Evolutionary conservation across 2,888 invertebrate genomes (phyloP).

Genomic region (Schizaphis graminum): DNA sequence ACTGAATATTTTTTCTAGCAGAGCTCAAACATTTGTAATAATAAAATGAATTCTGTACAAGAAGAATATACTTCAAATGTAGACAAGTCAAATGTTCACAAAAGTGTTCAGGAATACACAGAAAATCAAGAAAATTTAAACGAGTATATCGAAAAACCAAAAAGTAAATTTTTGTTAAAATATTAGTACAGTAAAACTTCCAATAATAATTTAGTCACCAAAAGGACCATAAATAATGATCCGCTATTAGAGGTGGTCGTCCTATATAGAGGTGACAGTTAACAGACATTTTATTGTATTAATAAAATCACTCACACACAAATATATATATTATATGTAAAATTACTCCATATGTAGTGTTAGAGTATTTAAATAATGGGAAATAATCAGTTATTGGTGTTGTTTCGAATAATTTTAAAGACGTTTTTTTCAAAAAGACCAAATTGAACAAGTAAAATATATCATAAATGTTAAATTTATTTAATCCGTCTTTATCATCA

Average conservation of each 20-base stretch:
- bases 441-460: neutral
- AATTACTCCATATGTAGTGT: neutral
- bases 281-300: no score
- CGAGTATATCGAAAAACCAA: neutral
- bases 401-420: neutral
- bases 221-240: no score
- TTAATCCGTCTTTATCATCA: no score
- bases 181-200: neutral
- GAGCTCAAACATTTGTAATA: neutral
- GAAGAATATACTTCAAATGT: neutral
- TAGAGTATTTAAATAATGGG: neutral
- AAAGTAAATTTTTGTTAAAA: neutral
- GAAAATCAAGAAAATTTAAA: neutral
- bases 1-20: neutral
- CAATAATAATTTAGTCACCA: no score
- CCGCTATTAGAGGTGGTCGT: no score
- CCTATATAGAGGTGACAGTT: no score
- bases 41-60: neutral
- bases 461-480: neutral
- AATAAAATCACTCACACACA: no score
- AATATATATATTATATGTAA: neutral
- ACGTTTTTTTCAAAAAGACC: neutral
- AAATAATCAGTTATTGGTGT: neutral
- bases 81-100: neutral
- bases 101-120: neutral